Evolutionary conservation across 1,140 invertebrate genomes (phyloP).

Genomic region (Belonocnema kinseyi): DNA sequence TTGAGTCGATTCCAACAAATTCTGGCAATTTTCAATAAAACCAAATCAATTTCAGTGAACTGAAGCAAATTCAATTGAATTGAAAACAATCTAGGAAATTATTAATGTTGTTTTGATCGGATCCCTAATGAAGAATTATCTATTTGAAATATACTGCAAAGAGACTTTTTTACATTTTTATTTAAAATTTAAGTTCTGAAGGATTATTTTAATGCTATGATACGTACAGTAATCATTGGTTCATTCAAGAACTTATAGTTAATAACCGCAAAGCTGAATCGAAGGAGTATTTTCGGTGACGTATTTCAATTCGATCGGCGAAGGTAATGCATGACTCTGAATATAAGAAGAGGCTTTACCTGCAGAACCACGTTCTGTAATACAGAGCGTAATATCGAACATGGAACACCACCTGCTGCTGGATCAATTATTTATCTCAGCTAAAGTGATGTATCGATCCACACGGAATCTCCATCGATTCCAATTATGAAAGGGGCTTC

Average conservation of each 20-base stretch:
- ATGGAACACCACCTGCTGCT: slow-evolving; percentile 50
- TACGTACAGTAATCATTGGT: background rate
- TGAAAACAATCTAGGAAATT: too few relatives aligned
- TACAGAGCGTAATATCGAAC: slow-evolving; percentile 34
- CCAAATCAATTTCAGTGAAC: too few relatives aligned
- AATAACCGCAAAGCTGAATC: background rate
- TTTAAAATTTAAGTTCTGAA: background rate
- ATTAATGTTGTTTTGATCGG: too few relatives aligned
- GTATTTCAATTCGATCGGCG: slow-evolving; percentile 26
- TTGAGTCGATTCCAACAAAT: too few relatives aligned
- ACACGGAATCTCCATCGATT: slow-evolving; percentile 52
- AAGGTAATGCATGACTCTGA: slow-evolving; percentile 23
- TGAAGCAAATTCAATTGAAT: too few relatives aligned
- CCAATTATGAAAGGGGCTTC: slow-evolving; percentile 48
- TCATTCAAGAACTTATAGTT: background rate
- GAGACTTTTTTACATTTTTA: too few relatives aligned
- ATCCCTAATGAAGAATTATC: too few relatives aligned
- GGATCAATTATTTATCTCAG: slow-evolving; percentile 55
- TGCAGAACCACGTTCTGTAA: slow-evolving; percentile 15
- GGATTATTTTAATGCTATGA: background rate
- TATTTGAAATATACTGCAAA: too few relatives aligned
- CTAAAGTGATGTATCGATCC: slow-evolving; percentile 46
- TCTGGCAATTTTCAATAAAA: too few relatives aligned
- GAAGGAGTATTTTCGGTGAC: background rate
- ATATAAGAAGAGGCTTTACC: slow-evolving; percentile 31